Conservation (phyloP, 2,888 invertebrate genomes). For the Morpho deidamia region DNA sequence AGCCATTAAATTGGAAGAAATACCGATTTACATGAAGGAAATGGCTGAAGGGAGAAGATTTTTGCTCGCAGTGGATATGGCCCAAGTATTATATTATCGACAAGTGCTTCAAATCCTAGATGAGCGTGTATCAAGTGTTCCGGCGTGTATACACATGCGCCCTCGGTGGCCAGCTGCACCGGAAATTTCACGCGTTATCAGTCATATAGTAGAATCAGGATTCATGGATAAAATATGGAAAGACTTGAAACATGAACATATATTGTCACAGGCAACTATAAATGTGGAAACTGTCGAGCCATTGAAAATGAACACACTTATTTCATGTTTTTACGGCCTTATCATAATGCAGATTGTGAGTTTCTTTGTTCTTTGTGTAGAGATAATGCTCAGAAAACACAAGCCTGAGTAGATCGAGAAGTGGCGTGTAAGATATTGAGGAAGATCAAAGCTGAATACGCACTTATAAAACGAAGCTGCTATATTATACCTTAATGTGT, state of each 20-base stretch:
- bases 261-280: neutral
- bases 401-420: no score
- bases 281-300: slow-evolving; percentile 20
- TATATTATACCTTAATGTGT: no score
- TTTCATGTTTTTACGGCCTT: slow-evolving; percentile 44
- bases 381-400: slow-evolving; percentile 33
- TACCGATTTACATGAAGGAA: slow-evolving; percentile 27
- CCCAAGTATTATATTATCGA: slow-evolving; percentile 25
- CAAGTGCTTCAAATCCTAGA: slow-evolving; percentile 37
- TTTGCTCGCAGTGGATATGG: slow-evolving; percentile 34
- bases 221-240: slow-evolving; percentile 18
- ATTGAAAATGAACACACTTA: slow-evolving; percentile 34
- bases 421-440: neutral
- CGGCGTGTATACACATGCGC: slow-evolving; percentile 40
- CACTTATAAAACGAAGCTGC: no score
- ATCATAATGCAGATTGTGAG: slow-evolving; percentile 34
- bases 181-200: slow-evolving; percentile 31
- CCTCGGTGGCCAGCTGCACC: slow-evolving; percentile 46
- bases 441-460: neutral
- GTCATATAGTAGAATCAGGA: slow-evolving; percentile 37
- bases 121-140: slow-evolving; percentile 30
- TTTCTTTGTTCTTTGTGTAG: slow-evolving; percentile 33
- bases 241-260: neutral
- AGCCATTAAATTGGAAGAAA: slow-evolving; percentile 26
- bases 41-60: slow-evolving; percentile 41